phyloP scores from a whole-genome alignment of 2,797 vertebrate genomes.

The Schizopygopsis pylzovi region DNA sequence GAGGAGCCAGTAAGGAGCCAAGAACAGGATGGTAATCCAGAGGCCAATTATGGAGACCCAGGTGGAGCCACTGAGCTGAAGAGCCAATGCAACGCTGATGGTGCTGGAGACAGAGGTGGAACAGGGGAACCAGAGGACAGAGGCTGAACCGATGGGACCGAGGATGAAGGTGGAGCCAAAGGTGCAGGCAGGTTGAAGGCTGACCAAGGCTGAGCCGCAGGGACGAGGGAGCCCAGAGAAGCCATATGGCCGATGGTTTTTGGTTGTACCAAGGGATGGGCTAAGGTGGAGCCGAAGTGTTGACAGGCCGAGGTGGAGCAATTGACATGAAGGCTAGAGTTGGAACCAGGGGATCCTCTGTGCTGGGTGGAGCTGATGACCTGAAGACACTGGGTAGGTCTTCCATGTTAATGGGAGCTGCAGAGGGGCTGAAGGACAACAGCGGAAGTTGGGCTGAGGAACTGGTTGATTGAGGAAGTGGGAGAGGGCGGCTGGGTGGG shows the following conservation, averaged over 20 bases:
- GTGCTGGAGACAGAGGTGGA: neutral
- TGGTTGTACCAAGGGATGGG: neutral
- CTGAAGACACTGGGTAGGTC: neutral
- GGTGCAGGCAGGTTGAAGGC: no score
- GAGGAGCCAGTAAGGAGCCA: neutral
- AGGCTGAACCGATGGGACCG: neutral
- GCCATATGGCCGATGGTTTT: neutral
- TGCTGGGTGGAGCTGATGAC: neutral
- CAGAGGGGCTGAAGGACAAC: neutral
- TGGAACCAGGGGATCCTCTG: no score
- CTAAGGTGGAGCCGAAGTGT: neutral
- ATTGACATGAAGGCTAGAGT: neutral
- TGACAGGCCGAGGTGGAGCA: neutral
- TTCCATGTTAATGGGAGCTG: neutral
- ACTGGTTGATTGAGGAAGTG: neutral
- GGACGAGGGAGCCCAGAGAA: neutral
- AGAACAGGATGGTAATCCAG: neutral
- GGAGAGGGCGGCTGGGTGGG: neutral
- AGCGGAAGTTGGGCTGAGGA: neutral
- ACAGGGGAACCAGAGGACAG: neutral
- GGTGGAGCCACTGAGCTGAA: neutral
- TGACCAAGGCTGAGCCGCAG: neutral
- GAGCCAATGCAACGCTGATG: neutral
- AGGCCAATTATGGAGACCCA: neutral
- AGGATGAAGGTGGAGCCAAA: neutral